phyloP scores from a whole-genome alignment of 2,888 invertebrate genomes.

The Cyclophora punctaria region DNA sequence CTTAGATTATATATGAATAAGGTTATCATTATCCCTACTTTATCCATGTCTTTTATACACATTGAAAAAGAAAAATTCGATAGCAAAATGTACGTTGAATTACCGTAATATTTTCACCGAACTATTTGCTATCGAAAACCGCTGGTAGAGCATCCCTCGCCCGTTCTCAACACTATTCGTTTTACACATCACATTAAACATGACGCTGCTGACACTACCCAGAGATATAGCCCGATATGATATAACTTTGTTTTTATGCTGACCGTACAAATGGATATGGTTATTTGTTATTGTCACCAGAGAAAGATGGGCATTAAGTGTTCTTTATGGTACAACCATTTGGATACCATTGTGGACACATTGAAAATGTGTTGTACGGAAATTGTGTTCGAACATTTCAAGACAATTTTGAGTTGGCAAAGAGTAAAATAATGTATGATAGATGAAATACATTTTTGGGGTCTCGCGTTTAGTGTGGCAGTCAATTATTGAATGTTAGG shows the following conservation, averaged over 20 bases:
- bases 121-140: conserved; percentile 3
- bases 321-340: too few relatives aligned
- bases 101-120: not conserved
- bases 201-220: conserved; percentile 37
- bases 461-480: too few relatives aligned
- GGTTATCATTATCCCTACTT: too few relatives aligned
- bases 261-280: conserved; percentile 21
- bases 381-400: too few relatives aligned
- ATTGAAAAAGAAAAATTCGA: not conserved
- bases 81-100: not conserved
- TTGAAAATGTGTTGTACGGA: too few relatives aligned
- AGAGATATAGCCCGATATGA: conserved; percentile 29
- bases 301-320: too few relatives aligned
- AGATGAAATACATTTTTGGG: too few relatives aligned
- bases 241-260: conserved; percentile 27
- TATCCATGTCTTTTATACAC: not conserved
- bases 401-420: too few relatives aligned
- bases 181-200: conserved; percentile 52
- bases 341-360: too few relatives aligned
- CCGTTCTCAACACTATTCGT: conserved; percentile 32
- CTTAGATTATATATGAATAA: too few relatives aligned
- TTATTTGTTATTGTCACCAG: conserved; percentile 18
- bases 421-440: too few relatives aligned
- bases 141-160: conserved; percentile 7
- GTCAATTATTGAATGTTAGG: too few relatives aligned